phyloP scores from a whole-genome alignment of 2,888 invertebrate species.

The Suillia variegata region DNA sequence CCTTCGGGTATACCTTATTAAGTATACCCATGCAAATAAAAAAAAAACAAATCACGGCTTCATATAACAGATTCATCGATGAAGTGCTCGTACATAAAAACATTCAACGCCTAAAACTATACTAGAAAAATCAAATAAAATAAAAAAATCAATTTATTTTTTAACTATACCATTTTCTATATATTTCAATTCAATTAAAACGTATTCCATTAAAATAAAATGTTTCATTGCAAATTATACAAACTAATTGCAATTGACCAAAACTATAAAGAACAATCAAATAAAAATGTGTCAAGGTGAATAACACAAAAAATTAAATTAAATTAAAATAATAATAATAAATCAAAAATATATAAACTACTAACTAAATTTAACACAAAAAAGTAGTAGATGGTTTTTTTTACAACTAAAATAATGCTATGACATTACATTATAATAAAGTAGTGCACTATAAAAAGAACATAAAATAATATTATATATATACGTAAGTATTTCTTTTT shows the following conservation, averaged over 20 bases:
- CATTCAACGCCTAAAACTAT: too few species aligned
- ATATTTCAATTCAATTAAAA: constrained; percentile 16
- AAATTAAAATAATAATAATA: not conserved
- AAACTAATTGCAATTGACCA: not conserved
- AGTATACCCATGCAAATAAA: too few species aligned
- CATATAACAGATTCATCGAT: too few species aligned
- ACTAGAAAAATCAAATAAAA: constrained; percentile 14
- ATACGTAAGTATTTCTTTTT: not conserved
- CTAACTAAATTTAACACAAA: not conserved
- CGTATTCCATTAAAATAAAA: not conserved
- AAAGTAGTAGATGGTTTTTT: not conserved
- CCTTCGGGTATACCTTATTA: too few species aligned
- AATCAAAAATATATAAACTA: not conserved
- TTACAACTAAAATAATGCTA: not conserved
- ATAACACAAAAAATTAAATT: not conserved
- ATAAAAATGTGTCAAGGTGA: not conserved
- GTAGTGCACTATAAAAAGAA: not conserved
- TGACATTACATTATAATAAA: too few species aligned
- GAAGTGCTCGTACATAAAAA: too few species aligned
- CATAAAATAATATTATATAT: not conserved
- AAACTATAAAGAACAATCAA: not conserved
- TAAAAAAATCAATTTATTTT: constrained; percentile 21
- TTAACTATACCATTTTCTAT: constrained; percentile 46
- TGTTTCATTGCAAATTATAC: not conserved
- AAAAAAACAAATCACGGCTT: too few species aligned